These are phyloP conservation scores for Mastomys natalensis DNA, from an alignment of 2,113 vertebrate genomes.

Conservation along the genomic window DNA sequence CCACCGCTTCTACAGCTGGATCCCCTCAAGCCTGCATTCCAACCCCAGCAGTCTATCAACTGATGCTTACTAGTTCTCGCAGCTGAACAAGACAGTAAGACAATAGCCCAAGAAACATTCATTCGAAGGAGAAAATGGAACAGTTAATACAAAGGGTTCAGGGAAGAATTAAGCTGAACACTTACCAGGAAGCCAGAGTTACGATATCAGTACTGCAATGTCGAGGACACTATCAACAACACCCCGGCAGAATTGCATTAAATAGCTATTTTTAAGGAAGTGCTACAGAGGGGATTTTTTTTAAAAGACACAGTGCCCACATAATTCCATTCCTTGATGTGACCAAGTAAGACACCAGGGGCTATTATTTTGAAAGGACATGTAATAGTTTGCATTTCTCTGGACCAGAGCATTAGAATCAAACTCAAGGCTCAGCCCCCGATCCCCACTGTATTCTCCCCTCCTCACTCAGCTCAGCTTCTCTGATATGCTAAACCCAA, in stretches of 20 bases:
- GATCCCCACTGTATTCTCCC: no score
- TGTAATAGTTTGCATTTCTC: constrained; percentile 12
- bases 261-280: constrained; percentile 90
- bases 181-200: constrained; percentile 82
- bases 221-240: constrained; percentile 69
- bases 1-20: not conserved
- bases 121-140: constrained; percentile 2
- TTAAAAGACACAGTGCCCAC: constrained; percentile 84
- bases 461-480: accelerated
- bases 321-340: constrained; percentile 40
- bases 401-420: not conserved
- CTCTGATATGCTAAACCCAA: no score
- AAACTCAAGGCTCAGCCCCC: not conserved
- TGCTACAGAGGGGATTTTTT: constrained; percentile 87
- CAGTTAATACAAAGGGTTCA: not conserved
- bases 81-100: not conserved
- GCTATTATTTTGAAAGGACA: constrained; percentile 79
- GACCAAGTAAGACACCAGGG: not conserved
- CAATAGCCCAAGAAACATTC: not conserved
- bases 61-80: not conserved
- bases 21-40: not conserved
- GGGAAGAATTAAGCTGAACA: constrained; percentile 39
- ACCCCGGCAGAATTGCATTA: constrained; percentile 83
- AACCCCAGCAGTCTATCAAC: not conserved
- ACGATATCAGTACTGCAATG: constrained; percentile 59